phyloP scores from a whole-genome alignment of 1,140 invertebrate species.

The Dreissena polymorpha region DNA sequence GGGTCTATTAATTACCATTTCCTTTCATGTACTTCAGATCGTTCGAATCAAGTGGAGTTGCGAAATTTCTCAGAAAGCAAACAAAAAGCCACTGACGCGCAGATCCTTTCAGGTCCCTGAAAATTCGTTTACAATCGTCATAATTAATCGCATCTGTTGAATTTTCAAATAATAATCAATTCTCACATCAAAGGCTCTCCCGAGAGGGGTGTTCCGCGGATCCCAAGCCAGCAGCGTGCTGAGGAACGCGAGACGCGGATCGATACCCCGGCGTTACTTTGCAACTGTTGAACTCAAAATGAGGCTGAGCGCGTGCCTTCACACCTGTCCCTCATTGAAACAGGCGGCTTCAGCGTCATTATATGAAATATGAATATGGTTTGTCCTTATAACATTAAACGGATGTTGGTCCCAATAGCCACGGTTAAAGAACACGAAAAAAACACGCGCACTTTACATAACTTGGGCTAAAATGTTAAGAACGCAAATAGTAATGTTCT shows the following conservation, averaged over 20 bases:
- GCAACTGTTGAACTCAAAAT: slow-evolving; percentile 14
- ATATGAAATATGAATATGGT: too few relatives aligned
- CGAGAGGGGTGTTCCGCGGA: too few relatives aligned
- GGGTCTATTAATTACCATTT: too few relatives aligned
- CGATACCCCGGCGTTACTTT: background rate
- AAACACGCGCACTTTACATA: background rate
- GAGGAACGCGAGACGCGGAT: slow-evolving; percentile 9
- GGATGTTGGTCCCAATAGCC: background rate
- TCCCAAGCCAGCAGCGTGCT: too few relatives aligned
- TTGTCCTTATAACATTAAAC: too few relatives aligned
- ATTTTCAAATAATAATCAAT: slow-evolving; percentile 39
- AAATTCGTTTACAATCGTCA: background rate
- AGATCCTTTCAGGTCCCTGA: too few relatives aligned
- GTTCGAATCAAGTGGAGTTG: too few relatives aligned
- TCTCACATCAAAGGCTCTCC: slow-evolving; percentile 17
- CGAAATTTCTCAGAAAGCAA: too few relatives aligned
- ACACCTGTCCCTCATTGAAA: background rate
- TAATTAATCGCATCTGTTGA: slow-evolving; percentile 47
- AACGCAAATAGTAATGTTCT: background rate
- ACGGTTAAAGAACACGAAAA: background rate
- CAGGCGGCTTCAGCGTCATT: background rate
- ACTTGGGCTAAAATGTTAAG: background rate
- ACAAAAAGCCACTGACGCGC: too few relatives aligned
- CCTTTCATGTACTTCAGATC: too few relatives aligned
- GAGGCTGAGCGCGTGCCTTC: slow-evolving; percentile 4